Percentiles rank a stretch among this genome's conserved stretches.
These are phyloP conservation scores for Gambelia wislizenii DNA, from an alignment of 2,797 vertebrate species.

Conservation along the genomic window DNA sequence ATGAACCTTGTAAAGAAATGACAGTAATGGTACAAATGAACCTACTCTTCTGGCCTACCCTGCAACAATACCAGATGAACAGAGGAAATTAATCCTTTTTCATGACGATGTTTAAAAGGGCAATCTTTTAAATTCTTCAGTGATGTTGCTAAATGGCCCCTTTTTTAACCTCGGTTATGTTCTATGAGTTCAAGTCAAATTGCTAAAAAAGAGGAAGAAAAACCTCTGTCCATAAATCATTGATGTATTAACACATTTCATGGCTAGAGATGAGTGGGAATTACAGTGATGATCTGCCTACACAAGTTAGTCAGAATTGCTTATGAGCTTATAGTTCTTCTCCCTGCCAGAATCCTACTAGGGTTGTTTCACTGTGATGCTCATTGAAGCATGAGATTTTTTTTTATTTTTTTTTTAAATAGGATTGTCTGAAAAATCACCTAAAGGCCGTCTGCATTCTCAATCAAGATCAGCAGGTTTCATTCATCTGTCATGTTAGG, in stretches of 20 bases:
- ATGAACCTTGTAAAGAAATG: neutral
- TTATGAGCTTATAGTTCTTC: neutral
- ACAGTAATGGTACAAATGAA: neutral
- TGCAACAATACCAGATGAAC: slow-evolving; percentile 20
- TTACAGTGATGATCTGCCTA: neutral
- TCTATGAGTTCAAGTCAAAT: slow-evolving; percentile 44
- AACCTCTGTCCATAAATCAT: neutral
- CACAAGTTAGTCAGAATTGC: slow-evolving; percentile 21
- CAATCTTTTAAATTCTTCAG: slow-evolving; percentile 47
- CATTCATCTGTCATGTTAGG: too few species aligned
- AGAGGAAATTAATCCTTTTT: slow-evolving; percentile 46
- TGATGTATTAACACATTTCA: slow-evolving; percentile 24
- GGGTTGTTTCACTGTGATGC: neutral
- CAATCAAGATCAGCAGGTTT: too few species aligned
- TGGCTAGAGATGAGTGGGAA: slow-evolving; percentile 19
- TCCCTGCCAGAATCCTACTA: too few species aligned
- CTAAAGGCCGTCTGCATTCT: too few species aligned
- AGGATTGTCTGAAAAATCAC: too few species aligned
- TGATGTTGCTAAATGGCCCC: slow-evolving; percentile 44
- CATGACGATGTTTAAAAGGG: slow-evolving; percentile 6
- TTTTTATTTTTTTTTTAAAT: neutral
- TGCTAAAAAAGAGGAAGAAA: neutral
- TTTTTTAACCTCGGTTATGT: slow-evolving; percentile 43
- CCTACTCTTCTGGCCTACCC: neutral
- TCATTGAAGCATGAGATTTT: neutral